Conservation (phyloP, 2,797 vertebrate genomes). For the Myotis pilosus region DNA sequence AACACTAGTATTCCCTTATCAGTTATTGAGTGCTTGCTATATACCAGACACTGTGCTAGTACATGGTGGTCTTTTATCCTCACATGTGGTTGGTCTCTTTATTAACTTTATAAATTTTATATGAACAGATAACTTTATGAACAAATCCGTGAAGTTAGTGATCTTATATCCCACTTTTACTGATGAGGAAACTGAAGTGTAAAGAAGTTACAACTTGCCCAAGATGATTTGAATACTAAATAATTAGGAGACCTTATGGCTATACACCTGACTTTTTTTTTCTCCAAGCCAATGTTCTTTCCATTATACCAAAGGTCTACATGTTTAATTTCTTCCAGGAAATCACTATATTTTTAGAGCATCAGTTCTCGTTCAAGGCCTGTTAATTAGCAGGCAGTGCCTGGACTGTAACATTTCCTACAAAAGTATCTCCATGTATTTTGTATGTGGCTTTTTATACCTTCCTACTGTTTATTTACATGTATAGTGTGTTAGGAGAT, state of each 20-base stretch:
- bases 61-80: not conserved
- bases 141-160: not conserved
- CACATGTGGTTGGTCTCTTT: not conserved
- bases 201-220: slow-evolving; percentile 22
- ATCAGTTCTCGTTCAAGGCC: not conserved
- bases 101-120: not conserved
- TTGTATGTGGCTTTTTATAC: not conserved
- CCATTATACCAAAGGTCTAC: not conserved
- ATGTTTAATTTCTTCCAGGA: slow-evolving; percentile 48
- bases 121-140: not conserved
- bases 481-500: not conserved
- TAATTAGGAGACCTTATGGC: not conserved
- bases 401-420: slow-evolving; percentile 7
- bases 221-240: not conserved
- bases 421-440: not conserved
- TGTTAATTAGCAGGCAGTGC: slow-evolving; percentile 47
- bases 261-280: not conserved
- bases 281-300: not conserved
- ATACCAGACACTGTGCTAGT: not conserved
- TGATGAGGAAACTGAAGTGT: not conserved
- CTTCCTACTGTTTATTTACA: slow-evolving; percentile 20
- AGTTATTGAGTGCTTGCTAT: not conserved
- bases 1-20: not conserved
- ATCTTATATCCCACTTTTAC: not conserved
- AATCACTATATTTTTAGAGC: not conserved